Conservation (phyloP, 2,113 vertebrate genomes). For the Hiodon alosoides region DNA sequence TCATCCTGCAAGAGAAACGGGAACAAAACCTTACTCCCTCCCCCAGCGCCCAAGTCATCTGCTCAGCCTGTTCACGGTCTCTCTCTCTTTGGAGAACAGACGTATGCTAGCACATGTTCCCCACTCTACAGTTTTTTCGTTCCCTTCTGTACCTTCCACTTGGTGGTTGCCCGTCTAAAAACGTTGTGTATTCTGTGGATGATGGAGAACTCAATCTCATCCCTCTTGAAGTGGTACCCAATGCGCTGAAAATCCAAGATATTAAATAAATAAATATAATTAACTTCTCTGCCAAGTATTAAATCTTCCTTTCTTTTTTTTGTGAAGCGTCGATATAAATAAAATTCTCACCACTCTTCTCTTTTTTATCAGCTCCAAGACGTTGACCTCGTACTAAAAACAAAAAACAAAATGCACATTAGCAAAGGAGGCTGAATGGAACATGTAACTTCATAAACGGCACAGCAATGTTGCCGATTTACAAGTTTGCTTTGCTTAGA, state of each 20-base stretch:
- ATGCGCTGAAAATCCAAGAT: conserved; percentile 63
- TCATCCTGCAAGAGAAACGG: conserved; percentile 68
- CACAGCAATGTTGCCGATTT: background rate
- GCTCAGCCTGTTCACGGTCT: background rate
- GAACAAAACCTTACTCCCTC: background rate
- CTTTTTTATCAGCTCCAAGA: conserved; percentile 87
- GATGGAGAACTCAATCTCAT: conserved; percentile 86
- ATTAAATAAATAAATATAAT: background rate
- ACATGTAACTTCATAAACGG: background rate
- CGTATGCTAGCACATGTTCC: background rate
- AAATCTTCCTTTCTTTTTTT: too few species aligned
- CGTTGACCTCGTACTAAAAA: conserved; percentile 85
- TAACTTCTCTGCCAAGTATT: too few species aligned
- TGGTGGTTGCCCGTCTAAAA: conserved; percentile 79
- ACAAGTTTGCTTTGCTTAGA: background rate
- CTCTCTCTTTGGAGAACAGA: too few species aligned
- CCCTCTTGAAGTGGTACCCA: conserved; percentile 82
- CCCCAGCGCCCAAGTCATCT: too few species aligned
- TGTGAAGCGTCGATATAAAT: background rate
- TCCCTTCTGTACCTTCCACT: conserved; percentile 79
- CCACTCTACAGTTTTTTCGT: background rate
- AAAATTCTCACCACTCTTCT: conserved; percentile 77
- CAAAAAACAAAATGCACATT: conserved; percentile 21
- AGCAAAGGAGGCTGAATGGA: background rate
- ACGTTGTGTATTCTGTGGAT: conserved; percentile 74